These are phyloP conservation scores for Lottia scabra DNA, from an alignment of 2,888 invertebrate genomes.

Conservation along the genomic window DNA sequence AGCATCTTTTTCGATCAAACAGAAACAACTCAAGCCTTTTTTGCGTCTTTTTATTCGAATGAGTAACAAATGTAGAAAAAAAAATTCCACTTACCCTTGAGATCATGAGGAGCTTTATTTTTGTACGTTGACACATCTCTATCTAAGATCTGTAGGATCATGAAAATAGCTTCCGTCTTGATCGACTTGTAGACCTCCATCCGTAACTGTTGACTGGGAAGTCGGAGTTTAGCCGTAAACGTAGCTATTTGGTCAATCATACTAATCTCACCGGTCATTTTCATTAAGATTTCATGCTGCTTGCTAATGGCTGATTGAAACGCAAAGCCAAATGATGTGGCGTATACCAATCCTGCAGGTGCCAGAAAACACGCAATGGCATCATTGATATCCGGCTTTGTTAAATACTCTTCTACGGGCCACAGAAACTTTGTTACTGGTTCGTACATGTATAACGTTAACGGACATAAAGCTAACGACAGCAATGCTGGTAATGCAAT, in stretches of 20 bases:
- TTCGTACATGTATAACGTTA: constrained; percentile 50
- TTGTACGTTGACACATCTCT: constrained; percentile 36
- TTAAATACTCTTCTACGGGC: constrained; percentile 33
- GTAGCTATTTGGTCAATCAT: constrained; percentile 58
- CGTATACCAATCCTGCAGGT: constrained; percentile 59
- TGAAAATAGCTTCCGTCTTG: constrained; percentile 54
- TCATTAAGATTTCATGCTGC: constrained; percentile 45
- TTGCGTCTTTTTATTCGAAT: no score
- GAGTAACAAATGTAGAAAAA: no score
- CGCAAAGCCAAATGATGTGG: constrained; percentile 58
- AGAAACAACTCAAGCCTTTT: no score
- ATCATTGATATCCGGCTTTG: constrained; percentile 52
- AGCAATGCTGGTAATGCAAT: constrained; percentile 50
- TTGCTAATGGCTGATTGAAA: constrained; percentile 54
- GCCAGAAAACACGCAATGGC: constrained; percentile 59
- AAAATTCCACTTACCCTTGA: constrained; percentile 39
- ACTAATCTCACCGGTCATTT: constrained; percentile 49
- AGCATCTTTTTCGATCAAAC: no score
- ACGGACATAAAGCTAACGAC: constrained; percentile 51
- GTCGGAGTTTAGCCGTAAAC: constrained; percentile 44
- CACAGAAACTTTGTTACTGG: constrained; percentile 46
- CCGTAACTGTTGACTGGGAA: constrained; percentile 25
- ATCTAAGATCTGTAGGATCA: constrained; percentile 51
- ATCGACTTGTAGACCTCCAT: constrained; percentile 41
- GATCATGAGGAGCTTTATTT: constrained; percentile 39